A percentile compares a stretch with the other conserved stretches of the same genome.
Conservation (phyloP, 2,888 invertebrate genomes). For the Clitarchus hookeri region DNA sequence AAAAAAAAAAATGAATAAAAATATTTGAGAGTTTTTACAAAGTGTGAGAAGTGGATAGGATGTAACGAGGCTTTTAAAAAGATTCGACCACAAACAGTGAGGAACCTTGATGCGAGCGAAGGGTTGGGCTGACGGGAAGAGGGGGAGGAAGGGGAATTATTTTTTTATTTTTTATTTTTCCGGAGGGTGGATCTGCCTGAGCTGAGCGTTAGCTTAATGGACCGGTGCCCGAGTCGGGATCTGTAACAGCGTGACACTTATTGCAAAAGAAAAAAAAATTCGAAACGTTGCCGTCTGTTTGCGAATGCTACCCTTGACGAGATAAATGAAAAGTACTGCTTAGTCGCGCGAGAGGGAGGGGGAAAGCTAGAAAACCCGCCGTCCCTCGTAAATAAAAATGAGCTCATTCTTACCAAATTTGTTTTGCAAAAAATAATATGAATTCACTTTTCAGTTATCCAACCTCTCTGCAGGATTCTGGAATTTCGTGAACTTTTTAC, state of each 20-base stretch:
- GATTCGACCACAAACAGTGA: constrained; percentile 24
- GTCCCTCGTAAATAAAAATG: not conserved
- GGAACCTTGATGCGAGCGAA: not conserved
- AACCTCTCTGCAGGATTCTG: not conserved
- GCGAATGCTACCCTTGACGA: not conserved
- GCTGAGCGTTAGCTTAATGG: constrained; percentile 14
- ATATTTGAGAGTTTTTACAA: constrained; percentile 10
- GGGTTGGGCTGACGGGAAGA: not conserved
- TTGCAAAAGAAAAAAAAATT: not conserved
- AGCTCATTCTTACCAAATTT: not conserved
- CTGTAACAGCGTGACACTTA: not conserved
- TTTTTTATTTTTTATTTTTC: too few relatives aligned
- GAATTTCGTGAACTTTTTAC: too few relatives aligned
- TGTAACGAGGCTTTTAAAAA: constrained; percentile 24
- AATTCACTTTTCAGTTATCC: not conserved
- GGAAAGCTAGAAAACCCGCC: not conserved
- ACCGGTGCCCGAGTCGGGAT: not conserved
- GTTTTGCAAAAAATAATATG: not conserved
- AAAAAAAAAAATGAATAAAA: too few relatives aligned
- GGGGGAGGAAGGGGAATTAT: too few relatives aligned
- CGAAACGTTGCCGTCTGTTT: not conserved
- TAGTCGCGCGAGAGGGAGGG: not conserved
- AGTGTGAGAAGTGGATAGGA: constrained; percentile 19
- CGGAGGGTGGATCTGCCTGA: not conserved
- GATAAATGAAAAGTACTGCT: constrained; percentile 1